These are phyloP conservation scores for Eristalis pertinax DNA, from an alignment of 2,888 invertebrate genomes.

Conservation along the genomic window DNA sequence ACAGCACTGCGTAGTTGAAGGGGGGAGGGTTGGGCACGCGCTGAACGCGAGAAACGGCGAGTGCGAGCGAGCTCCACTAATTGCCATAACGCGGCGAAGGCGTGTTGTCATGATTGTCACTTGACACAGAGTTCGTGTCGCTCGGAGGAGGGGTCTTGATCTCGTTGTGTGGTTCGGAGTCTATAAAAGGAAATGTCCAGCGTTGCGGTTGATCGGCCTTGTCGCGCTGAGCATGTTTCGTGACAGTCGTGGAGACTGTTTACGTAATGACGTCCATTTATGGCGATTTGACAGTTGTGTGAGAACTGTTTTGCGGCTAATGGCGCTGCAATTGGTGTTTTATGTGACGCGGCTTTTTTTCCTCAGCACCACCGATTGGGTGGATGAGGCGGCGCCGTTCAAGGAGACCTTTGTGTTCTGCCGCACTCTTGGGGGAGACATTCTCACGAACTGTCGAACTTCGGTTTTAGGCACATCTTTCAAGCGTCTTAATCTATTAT, in stretches of 20 bases:
- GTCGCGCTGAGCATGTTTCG: not conserved
- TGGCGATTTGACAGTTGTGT: not conserved
- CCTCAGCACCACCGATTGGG: not conserved
- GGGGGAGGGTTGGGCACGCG: not conserved
- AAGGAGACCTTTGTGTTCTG: not conserved
- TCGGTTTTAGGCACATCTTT: not conserved
- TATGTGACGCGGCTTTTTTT: not conserved
- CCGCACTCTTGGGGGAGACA: not conserved
- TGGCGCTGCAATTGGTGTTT: not conserved
- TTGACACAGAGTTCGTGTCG: conserved; percentile 46
- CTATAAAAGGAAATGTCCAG: not conserved
- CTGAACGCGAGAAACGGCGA: not conserved
- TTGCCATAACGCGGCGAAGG: conserved; percentile 4
- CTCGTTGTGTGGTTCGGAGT: not conserved
- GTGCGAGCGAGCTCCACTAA: conserved; percentile 2
- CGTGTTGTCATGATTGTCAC: conserved; percentile 2
- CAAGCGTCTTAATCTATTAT: too few species aligned
- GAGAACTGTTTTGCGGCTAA: not conserved
- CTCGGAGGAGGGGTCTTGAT: conserved; percentile 1
- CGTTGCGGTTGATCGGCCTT: not conserved
- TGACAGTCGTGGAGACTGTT: not conserved
- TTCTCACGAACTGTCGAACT: not conserved
- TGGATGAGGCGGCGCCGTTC: not conserved
- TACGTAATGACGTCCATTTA: not conserved
- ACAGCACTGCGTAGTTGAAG: not conserved